Evolutionary conservation across 2,888 invertebrate species (phyloP).

Genomic region (Erebia ligea): DNA sequence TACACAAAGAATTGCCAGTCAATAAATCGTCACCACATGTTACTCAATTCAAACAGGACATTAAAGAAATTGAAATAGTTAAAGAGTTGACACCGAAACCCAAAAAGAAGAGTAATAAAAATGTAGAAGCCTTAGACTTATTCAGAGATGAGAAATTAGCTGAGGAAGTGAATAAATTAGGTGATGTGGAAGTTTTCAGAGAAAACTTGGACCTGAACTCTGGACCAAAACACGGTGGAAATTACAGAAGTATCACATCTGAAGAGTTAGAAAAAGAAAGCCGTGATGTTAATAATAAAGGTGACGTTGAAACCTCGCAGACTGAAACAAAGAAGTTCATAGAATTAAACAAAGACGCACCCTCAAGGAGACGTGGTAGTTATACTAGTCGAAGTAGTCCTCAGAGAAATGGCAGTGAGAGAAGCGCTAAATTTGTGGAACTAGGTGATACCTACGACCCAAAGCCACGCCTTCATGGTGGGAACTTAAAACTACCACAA

Average conservation of each 20-base stretch:
- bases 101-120: constrained; percentile 55
- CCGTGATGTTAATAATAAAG: constrained; percentile 36
- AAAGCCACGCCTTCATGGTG: constrained; percentile 55
- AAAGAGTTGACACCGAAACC: constrained; percentile 61
- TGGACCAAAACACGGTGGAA: constrained; percentile 75
- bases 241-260: constrained; percentile 62
- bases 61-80: constrained; percentile 72
- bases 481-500: constrained; percentile 53
- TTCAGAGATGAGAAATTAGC: constrained; percentile 74
- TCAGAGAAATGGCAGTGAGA: constrained; percentile 25
- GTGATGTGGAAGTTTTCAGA: constrained; percentile 73
- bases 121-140: constrained; percentile 61
- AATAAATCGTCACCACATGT: constrained; percentile 65
- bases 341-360: constrained; percentile 19
- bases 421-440: constrained; percentile 58
- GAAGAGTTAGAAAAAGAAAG: constrained; percentile 45
- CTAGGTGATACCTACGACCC: constrained; percentile 46
- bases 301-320: constrained; percentile 62
- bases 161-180: constrained; percentile 69
- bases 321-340: constrained; percentile 48
- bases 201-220: constrained; percentile 60
- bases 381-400: constrained; percentile 6
- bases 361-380: constrained; percentile 19
- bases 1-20: constrained; percentile 69
- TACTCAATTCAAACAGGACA: constrained; percentile 71